A percentile compares a stretch with the other conserved stretches of the same genome.
These are phyloP conservation scores for Gortyna flavago DNA, from an alignment of 2,888 invertebrate species.

Conservation along the genomic window DNA sequence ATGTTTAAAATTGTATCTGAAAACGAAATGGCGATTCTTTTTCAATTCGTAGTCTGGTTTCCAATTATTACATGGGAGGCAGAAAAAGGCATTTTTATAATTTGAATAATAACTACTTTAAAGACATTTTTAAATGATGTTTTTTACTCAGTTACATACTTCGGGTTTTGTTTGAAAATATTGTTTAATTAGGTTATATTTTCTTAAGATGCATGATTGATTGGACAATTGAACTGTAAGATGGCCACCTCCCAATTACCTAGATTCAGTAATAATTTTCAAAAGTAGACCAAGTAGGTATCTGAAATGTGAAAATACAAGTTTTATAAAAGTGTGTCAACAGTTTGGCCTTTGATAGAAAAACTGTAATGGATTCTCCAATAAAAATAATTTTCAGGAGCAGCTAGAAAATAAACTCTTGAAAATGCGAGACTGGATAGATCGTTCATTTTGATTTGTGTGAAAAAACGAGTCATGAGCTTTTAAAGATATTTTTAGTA, in stretches of 20 bases:
- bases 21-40: conserved; percentile 58
- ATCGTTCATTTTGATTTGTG: background rate
- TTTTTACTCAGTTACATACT: conserved; percentile 2
- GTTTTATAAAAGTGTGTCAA: conserved; percentile 15
- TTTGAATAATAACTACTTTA: too few relatives aligned
- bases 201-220: background rate
- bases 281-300: conserved; percentile 7
- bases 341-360: conserved; percentile 21
- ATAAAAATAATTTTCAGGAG: conserved; percentile 21
- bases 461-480: background rate
- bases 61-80: conserved; percentile 60
- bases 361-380: conserved; percentile 32
- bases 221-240: background rate
- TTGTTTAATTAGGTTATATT: background rate
- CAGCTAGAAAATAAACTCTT: conserved; percentile 18
- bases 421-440: conserved; percentile 9
- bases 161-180: conserved; percentile 12
- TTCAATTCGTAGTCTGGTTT: conserved; percentile 59
- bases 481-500: background rate
- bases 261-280: background rate
- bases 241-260: background rate
- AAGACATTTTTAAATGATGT: conserved; percentile 1
- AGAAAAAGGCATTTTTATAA: conserved; percentile 56
- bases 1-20: conserved; percentile 60
- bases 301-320: conserved; percentile 7